phyloP scores from a whole-genome alignment of 2,797 vertebrate species.

The Poeciliopsis turneri region DNA sequence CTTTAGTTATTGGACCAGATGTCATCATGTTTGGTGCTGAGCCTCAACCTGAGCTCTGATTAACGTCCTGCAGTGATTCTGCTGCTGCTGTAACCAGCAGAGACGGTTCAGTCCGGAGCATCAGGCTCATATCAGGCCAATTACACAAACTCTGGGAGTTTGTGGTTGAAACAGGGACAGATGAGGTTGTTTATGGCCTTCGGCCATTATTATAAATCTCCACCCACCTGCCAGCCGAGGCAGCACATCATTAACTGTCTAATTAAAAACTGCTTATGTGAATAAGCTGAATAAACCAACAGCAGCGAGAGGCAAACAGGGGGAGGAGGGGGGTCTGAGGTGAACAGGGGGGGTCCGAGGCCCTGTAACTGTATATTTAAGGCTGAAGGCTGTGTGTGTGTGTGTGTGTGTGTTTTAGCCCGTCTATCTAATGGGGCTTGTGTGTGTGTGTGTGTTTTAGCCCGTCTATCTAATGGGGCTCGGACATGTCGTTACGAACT shows the following conservation, averaged over 20 bases:
- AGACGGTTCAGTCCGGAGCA: neutral
- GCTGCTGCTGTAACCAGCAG: neutral
- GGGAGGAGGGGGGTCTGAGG: neutral
- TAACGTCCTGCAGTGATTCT: neutral
- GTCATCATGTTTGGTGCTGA: neutral
- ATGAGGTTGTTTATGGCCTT: conserved; percentile 10
- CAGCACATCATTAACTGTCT: conserved; percentile 15
- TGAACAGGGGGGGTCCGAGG: neutral
- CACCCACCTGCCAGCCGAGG: conserved; percentile 7
- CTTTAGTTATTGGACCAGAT: neutral
- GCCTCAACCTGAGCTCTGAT: neutral
- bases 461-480: no score
- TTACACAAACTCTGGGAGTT: neutral
- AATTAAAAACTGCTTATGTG: conserved; percentile 41
- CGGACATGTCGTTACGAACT: no score
- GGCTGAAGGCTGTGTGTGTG: neutral
- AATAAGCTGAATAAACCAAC: conserved; percentile 40
- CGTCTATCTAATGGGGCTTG: no score
- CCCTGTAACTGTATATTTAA: conserved; percentile 63
- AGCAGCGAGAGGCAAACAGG: neutral
- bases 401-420: no score
- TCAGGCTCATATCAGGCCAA: neutral
- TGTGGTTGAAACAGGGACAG: conserved; percentile 8
- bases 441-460: no score
- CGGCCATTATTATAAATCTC: neutral